Evolutionary conservation across 2,797 vertebrate genomes (phyloP), one percentile per base, ranked within the genome.

Genomic region (Scolopax rusticola): DNA sequence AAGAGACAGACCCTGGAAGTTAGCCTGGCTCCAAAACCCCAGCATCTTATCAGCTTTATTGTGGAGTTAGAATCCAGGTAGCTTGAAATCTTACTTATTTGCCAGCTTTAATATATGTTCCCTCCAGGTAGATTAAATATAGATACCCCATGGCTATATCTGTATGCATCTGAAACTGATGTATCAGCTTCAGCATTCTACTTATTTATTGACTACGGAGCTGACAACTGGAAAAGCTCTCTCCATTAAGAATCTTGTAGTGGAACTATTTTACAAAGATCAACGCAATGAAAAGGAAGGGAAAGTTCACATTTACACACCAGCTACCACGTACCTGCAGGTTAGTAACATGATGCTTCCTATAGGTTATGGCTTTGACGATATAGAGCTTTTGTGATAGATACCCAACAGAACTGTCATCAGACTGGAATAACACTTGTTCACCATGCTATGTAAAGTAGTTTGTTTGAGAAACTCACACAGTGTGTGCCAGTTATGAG

Each of bases 91-190:
- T 81, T 28, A 7, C 21, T 38, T 69, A 84, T 73, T 50, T 93
- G 28, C 33, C 36, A 71, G 8, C 45, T 83, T 86, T 84, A 85
- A 91, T 70, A 0, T 20, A 3, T 60, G 28, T 75, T 56, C 11
- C 48, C 87, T 89, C 54, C 84, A 99, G 99, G 98, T 65, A 97
- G 95, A 6, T 97, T 99, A 90, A 99, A 97, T 87, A 96, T 99
- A 97, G 98, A 99, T 93, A 98, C 98, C 5, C 99, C 99, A 0
- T 99, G 99, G 99, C 95, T 99, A 20, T 98, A 98, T 87, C 75
- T 99, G 74, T 98, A 98, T 60, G 93, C 93, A 5, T 78, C 98
- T 76, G 98, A 99, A 98, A 83, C 96, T 99, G 36, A 36, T 36
- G 71, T 98, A 97, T 85, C 98, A 98, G 89, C 98, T 98, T 53